Percentiles rank a stretch among this genome's conserved stretches.
Evolutionary conservation across 2,797 vertebrate species (phyloP).

Genomic region (Pogonophryne albipinna): DNA sequence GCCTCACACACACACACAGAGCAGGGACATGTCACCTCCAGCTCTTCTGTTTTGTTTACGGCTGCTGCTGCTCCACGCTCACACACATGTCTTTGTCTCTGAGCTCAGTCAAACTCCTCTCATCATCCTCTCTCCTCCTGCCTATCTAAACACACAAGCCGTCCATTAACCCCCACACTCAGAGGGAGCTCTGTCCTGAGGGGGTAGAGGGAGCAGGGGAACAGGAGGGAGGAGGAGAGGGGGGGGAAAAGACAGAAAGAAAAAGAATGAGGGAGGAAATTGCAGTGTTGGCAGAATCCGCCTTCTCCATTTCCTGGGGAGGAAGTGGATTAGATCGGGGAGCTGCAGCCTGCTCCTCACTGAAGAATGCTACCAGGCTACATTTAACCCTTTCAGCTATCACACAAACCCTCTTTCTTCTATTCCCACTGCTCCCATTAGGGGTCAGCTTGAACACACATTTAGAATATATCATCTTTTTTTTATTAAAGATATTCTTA

Average conservation of each 20-base stretch:
- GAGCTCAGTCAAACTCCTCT: conserved; percentile 48
- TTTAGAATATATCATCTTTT: neutral
- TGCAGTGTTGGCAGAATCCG: conserved; percentile 94
- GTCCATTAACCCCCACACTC: conserved; percentile 75
- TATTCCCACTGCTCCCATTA: no score
- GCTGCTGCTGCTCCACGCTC: conserved; percentile 31
- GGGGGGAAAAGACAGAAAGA: conserved; percentile 59
- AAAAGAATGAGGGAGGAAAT: conserved; percentile 90
- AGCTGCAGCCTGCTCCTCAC: conserved; percentile 76
- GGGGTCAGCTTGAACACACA: neutral
- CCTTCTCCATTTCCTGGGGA: conserved; percentile 94
- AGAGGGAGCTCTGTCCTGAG: conserved; percentile 68
- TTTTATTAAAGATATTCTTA: neutral
- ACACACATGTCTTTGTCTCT: conserved; percentile 45
- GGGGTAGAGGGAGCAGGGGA: conserved; percentile 27
- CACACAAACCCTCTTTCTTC: neutral
- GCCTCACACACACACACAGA: neutral
- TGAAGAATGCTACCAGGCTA: conserved; percentile 74
- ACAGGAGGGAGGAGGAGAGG: neutral
- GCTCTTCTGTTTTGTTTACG: conserved; percentile 50
- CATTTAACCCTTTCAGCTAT: conserved; percentile 60
- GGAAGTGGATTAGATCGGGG: conserved; percentile 89
- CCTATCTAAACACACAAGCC: conserved; percentile 68
- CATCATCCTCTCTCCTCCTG: conserved; percentile 51
- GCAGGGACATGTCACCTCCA: conserved; percentile 29